Conservation (phyloP, 2,888 invertebrate genomes). For the Nebria brevicollis region DNA sequence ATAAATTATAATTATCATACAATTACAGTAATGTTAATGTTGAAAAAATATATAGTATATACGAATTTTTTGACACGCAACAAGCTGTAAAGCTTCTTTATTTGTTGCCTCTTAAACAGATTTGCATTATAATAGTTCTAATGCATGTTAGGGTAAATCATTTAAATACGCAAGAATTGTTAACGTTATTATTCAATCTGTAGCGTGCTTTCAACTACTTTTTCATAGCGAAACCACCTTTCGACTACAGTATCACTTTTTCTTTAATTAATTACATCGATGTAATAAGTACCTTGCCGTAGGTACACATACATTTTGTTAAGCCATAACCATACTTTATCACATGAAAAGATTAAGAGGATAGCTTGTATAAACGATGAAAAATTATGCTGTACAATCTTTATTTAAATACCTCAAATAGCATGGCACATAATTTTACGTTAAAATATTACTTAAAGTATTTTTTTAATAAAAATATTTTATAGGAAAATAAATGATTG, state of each 20-base stretch:
- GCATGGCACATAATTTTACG: no score
- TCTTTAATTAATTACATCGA: conserved; percentile 42
- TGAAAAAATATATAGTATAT: neutral
- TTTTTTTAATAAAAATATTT: no score
- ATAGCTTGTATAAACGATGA: no score
- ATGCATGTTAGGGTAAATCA: neutral
- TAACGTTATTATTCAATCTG: neutral
- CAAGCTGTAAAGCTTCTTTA: neutral
- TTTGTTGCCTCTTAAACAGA: neutral
- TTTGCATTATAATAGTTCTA: neutral
- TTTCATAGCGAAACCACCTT: conserved; percentile 38
- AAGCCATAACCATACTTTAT: no score
- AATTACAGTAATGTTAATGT: neutral
- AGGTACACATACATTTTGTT: conserved; percentile 33
- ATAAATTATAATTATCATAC: neutral
- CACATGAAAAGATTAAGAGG: no score
- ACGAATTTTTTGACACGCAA: neutral
- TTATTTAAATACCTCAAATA: no score
- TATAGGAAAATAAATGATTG: no score
- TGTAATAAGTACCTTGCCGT: conserved; percentile 30
- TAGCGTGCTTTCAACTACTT: conserved; percentile 41
- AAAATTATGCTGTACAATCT: no score
- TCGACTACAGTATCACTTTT: conserved; percentile 44
- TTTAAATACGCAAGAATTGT: neutral
- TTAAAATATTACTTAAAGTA: no score